Percentiles rank a stretch among this genome's conserved stretches.
Evolutionary conservation across 2,888 invertebrate genomes (phyloP).

Genomic region (Nymphalis c-album): DNA sequence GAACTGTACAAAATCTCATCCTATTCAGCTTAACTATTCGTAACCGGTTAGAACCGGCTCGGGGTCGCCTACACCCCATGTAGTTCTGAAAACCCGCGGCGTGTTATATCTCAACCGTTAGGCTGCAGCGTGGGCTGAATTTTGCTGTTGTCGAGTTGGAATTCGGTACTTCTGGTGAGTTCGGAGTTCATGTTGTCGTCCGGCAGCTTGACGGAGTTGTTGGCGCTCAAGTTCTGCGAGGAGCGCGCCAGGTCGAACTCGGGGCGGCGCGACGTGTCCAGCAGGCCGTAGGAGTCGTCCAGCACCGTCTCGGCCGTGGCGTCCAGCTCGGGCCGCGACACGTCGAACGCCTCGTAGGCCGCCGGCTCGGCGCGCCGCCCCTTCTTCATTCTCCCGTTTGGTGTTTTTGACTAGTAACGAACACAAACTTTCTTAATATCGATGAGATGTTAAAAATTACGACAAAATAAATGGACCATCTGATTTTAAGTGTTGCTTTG

Average conservation of each 20-base stretch:
- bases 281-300: constrained; percentile 51
- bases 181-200: constrained; percentile 78
- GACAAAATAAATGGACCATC: too few species aligned
- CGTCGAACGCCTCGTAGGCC: constrained; percentile 55
- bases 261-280: constrained; percentile 62
- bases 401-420: constrained; percentile 60
- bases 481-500: too few species aligned
- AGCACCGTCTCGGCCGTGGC: constrained; percentile 60
- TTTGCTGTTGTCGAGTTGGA: constrained; percentile 66
- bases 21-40: constrained; percentile 32
- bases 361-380: constrained; percentile 54
- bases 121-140: constrained; percentile 71
- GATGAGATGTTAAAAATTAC: too few species aligned
- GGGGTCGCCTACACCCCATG: constrained; percentile 73
- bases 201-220: constrained; percentile 65
- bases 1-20: constrained; percentile 62
- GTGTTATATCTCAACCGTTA: constrained; percentile 64
- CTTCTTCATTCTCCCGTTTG: constrained; percentile 65
- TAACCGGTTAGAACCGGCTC: constrained; percentile 42
- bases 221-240: constrained; percentile 41
- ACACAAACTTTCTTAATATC: too few species aligned
- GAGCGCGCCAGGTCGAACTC: constrained; percentile 46
- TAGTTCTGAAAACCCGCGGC: constrained; percentile 51
- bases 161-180: constrained; percentile 54
- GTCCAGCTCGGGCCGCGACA: constrained; percentile 62